Percentiles rank a stretch among this genome's conserved stretches.
Evolutionary conservation across 1,140 invertebrate genomes (phyloP).

Genomic region (Archivesica marissinica): DNA sequence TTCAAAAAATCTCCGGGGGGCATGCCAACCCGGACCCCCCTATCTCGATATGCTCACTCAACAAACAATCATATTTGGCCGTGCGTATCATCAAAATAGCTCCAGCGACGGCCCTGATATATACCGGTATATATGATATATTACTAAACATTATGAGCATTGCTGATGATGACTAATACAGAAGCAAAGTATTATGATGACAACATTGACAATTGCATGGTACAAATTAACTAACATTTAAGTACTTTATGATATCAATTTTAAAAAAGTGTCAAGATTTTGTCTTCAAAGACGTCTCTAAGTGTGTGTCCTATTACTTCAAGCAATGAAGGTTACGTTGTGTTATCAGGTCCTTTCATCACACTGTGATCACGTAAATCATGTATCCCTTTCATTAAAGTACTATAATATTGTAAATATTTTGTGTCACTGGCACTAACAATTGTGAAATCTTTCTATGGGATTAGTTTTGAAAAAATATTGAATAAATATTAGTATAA

Average conservation of each 20-base stretch:
- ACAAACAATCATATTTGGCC: no score
- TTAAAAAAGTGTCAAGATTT: slow-evolving; percentile 25
- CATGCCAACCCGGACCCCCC: no score
- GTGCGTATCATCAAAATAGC: no score
- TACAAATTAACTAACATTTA: no score
- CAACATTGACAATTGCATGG: no score
- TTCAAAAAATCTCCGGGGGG: no score
- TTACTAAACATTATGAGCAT: no score
- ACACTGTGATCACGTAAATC: not conserved
- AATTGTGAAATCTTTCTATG: not conserved
- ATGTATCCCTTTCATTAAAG: slow-evolving; percentile 1
- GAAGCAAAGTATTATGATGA: no score
- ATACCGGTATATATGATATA: no score
- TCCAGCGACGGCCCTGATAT: no score
- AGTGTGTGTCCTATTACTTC: slow-evolving; percentile 5
- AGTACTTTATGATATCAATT: not conserved
- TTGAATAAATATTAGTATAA: slow-evolving; percentile 5
- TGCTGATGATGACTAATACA: no score
- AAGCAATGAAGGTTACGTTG: slow-evolving; percentile 13
- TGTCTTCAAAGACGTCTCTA: not conserved
- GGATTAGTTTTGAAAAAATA: slow-evolving; percentile 1
- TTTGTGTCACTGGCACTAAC: not conserved
- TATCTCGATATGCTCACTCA: no score
- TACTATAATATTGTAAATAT: not conserved
- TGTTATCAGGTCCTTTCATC: slow-evolving; percentile 33